Conservation (phyloP, 2,797 vertebrate genomes). For the Enteromius anoplus region DNA sequence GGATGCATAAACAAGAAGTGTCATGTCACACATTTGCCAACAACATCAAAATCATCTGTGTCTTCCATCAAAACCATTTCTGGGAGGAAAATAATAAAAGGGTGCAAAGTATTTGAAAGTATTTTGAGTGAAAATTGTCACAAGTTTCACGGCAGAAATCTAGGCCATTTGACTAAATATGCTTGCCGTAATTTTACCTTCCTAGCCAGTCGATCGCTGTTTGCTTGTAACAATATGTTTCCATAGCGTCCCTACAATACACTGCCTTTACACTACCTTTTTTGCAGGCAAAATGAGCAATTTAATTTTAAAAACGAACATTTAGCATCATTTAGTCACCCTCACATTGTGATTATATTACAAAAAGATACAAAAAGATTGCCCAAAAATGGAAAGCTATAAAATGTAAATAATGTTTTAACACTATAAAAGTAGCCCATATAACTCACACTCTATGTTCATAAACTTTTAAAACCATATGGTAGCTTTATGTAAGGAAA, state of each 20-base stretch:
- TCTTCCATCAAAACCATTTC: slow-evolving; percentile 3
- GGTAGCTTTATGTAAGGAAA: background rate
- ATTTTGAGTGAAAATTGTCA: background rate
- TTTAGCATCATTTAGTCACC: background rate
- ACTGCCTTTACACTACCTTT: slow-evolving; percentile 19
- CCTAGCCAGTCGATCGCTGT: slow-evolving; percentile 21
- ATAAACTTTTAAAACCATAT: background rate
- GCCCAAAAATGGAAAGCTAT: background rate
- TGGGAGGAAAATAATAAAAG: slow-evolving; percentile 9
- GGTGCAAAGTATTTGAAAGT: slow-evolving; percentile 3
- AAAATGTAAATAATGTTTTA: background rate
- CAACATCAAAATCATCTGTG: slow-evolving; percentile 14
- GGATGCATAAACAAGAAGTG: slow-evolving; percentile 33
- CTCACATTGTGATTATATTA: background rate
- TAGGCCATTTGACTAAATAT: slow-evolving; percentile 42
- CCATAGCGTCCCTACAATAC: slow-evolving; percentile 15
- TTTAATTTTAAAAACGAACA: background rate
- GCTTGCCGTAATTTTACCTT: slow-evolving; percentile 36
- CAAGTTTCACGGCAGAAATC: slow-evolving; percentile 14
- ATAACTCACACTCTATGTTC: background rate
- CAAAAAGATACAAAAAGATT: background rate
- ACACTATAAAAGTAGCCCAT: background rate
- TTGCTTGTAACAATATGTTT: slow-evolving; percentile 29
- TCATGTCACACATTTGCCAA: slow-evolving; percentile 27
- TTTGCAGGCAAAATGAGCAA: slow-evolving; percentile 1